Evolutionary conservation across 2,888 invertebrate species (phyloP).

Genomic region (Shargacucullia verbasci): DNA sequence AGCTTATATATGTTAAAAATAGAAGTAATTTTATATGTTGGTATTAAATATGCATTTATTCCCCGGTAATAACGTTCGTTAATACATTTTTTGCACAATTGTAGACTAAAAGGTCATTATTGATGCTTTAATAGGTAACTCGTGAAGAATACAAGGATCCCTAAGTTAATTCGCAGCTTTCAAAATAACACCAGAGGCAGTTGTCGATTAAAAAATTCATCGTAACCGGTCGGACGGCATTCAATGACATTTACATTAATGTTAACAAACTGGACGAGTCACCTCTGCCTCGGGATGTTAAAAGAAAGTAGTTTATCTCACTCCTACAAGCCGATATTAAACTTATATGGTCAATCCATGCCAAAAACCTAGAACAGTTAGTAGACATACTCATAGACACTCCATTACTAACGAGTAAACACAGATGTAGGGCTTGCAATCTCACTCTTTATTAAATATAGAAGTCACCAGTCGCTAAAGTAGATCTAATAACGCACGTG

Average conservation of each 20-base stretch:
- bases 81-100: slow-evolving; percentile 34
- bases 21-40: slow-evolving; percentile 10
- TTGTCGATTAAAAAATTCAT: slow-evolving; percentile 70
- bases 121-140: slow-evolving; percentile 51
- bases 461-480: too few relatives aligned
- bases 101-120: slow-evolving; percentile 50
- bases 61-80: slow-evolving; percentile 32
- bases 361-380: slow-evolving; percentile 8
- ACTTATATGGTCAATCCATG: slow-evolving; percentile 21
- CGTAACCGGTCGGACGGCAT: slow-evolving; percentile 79
- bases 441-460: too few relatives aligned
- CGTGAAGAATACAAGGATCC: slow-evolving; percentile 45
- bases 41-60: slow-evolving; percentile 26
- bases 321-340: slow-evolving; percentile 39
- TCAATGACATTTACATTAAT: slow-evolving; percentile 84
- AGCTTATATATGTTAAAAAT: slow-evolving; percentile 11
- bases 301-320: slow-evolving; percentile 78
- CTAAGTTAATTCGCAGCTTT: slow-evolving; percentile 74
- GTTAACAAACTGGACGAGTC: slow-evolving; percentile 78
- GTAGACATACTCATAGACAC: neutral
- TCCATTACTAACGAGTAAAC: too few relatives aligned
- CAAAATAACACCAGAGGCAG: slow-evolving; percentile 71
- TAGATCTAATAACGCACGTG: too few relatives aligned
- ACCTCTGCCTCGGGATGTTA: slow-evolving; percentile 69
- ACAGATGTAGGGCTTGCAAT: too few relatives aligned